Evolutionary conservation across 1,140 invertebrate genomes (phyloP).

Genomic region (Anastrepha obliqua): DNA sequence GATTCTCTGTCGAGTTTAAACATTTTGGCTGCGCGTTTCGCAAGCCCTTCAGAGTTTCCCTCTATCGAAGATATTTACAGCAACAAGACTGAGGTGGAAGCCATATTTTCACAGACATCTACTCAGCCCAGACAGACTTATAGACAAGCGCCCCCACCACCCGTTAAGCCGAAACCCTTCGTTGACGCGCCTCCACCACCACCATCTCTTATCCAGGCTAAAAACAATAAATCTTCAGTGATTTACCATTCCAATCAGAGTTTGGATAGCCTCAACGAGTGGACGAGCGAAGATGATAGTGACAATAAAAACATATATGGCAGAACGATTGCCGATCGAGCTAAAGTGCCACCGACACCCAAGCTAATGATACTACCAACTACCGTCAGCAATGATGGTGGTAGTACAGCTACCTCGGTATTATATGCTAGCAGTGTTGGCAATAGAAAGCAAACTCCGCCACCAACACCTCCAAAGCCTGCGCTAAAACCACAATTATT

Average conservation of each 20-base stretch:
- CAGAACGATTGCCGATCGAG: neutral
- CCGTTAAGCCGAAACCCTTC: neutral
- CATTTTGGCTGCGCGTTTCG: constrained; percentile 63
- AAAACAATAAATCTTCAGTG: neutral
- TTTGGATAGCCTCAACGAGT: neutral
- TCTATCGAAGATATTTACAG: constrained; percentile 28
- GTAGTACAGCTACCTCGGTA: neutral
- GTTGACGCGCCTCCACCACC: constrained; percentile 64
- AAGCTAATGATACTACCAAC: neutral
- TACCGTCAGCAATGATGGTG: neutral
- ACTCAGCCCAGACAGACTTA: neutral
- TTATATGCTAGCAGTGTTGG: constrained; percentile 6
- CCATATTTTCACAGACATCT: too few species aligned
- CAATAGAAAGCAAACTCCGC: constrained; percentile 53
- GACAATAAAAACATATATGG: neutral
- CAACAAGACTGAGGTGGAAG: neutral
- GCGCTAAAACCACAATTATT: neutral
- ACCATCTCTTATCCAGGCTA: constrained; percentile 63
- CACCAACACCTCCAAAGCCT: constrained; percentile 60
- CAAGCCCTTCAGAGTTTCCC: constrained; percentile 60
- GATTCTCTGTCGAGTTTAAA: constrained; percentile 62
- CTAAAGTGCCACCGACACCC: neutral
- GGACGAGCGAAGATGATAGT: neutral
- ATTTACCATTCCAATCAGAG: constrained; percentile 30
- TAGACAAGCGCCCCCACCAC: neutral